phyloP scores from a whole-genome alignment of 2,797 vertebrate species.

The Rhabdophis nuchalis region DNA sequence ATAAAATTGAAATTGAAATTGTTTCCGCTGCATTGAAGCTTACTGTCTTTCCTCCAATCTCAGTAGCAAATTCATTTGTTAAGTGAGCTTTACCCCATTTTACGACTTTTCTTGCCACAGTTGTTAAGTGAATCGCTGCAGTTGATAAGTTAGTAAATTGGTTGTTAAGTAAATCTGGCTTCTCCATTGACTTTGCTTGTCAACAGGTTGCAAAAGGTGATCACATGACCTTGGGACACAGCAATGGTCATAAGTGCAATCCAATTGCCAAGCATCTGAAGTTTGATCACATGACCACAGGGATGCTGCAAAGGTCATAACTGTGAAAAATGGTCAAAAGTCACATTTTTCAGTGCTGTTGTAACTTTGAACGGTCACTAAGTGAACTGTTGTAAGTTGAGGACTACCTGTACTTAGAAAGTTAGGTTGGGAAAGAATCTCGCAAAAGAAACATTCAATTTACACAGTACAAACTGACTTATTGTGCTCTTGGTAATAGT shows the following conservation, averaged over 20 bases:
- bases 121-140: not conserved
- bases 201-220: not conserved
- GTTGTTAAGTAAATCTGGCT: not conserved
- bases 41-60: not conserved
- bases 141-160: not conserved
- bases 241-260: not conserved
- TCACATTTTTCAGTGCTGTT: not conserved
- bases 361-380: not conserved
- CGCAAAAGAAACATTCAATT: not conserved
- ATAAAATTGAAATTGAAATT: too few species aligned
- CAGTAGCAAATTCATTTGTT: not conserved
- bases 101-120: not conserved
- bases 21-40: not conserved
- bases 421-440: not conserved
- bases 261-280: not conserved
- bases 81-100: not conserved
- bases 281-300: not conserved
- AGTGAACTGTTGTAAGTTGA: not conserved
- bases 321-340: not conserved
- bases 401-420: not conserved
- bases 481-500: not conserved
- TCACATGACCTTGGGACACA: not conserved
- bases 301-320: not conserved
- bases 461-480: not conserved
- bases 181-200: not conserved